Conservation (phyloP, 2,888 invertebrate species). For the Pollenia amentaria region DNA sequence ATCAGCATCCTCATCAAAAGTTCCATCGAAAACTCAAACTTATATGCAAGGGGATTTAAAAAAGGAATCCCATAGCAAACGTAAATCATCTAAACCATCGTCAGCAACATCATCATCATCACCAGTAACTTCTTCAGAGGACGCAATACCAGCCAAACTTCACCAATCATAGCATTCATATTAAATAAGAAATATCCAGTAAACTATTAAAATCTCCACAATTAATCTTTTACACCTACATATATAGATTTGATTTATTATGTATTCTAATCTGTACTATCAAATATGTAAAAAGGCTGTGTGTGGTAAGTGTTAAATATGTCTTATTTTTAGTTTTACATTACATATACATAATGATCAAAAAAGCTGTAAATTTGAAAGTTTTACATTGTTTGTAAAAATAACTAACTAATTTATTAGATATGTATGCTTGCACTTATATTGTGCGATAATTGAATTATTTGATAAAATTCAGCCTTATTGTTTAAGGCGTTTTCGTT, state of each 20-base stretch:
- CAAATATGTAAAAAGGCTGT: conserved; percentile 71
- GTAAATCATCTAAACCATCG: conserved; percentile 41
- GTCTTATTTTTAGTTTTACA: conserved; percentile 25
- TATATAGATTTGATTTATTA: conserved; percentile 38
- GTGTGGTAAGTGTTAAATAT: conserved; percentile 70
- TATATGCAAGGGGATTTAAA: conserved; percentile 33
- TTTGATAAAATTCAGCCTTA: too few relatives aligned
- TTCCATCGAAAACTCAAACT: conserved; percentile 41
- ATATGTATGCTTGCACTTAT: too few relatives aligned
- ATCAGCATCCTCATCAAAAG: conserved; percentile 38
- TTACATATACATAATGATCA: not conserved
- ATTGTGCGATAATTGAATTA: too few relatives aligned
- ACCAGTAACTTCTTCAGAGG: conserved; percentile 9
- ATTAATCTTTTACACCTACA: conserved; percentile 29
- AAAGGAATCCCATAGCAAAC: conserved; percentile 42
- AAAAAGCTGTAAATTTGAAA: conserved; percentile 39
- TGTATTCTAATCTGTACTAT: conserved; percentile 41
- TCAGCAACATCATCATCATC: conserved; percentile 36
- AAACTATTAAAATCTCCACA: conserved; percentile 33
- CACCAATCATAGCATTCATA: conserved; percentile 66
- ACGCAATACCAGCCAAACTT: conserved; percentile 23
- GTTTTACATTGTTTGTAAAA: not conserved
- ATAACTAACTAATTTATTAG: too few relatives aligned
- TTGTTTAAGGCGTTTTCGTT: too few relatives aligned
- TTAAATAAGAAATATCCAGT: conserved; percentile 48